These are phyloP conservation scores for Silvanus unidentatus DNA, from an alignment of 2,888 invertebrate species.

Conservation along the genomic window DNA sequence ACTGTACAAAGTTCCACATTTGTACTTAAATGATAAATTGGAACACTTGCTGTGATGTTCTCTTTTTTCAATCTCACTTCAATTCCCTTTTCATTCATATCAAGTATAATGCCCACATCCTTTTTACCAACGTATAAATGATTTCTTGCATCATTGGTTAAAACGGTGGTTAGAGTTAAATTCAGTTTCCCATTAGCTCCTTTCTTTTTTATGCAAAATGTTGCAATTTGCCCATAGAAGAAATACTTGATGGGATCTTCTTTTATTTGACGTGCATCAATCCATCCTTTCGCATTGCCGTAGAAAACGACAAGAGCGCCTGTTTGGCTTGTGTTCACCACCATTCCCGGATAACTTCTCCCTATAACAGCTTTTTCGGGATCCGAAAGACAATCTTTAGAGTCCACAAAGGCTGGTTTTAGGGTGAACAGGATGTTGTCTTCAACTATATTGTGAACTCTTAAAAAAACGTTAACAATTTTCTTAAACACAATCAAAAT, in stretches of 20 bases:
- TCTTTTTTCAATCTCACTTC: conserved; percentile 29
- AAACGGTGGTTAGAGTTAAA: conserved; percentile 41
- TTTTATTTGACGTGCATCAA: conserved; percentile 30
- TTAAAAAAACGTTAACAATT: conserved; percentile 24
- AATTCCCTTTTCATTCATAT: conserved; percentile 32
- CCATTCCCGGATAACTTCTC: conserved; percentile 52
- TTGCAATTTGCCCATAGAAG: conserved; percentile 57
- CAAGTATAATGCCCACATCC: conserved; percentile 42
- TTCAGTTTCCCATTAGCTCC: conserved; percentile 40
- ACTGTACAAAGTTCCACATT: conserved; percentile 37
- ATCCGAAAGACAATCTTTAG: conserved; percentile 49
- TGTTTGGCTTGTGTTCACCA: conserved; percentile 47
- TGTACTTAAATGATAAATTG: conserved; percentile 40
- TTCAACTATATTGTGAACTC: conserved; percentile 51
- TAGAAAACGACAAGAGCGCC: conserved; percentile 57
- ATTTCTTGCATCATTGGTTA: conserved; percentile 25
- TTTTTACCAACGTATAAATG: conserved; percentile 43
- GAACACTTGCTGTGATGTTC: conserved; percentile 40
- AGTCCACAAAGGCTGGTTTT: conserved; percentile 58
- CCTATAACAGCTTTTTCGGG: conserved; percentile 51
- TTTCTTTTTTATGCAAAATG: conserved; percentile 15
- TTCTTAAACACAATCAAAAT: conserved; percentile 37
- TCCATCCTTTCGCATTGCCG: conserved; percentile 51
- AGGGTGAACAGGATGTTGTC: conserved; percentile 55
- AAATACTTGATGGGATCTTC: conserved; percentile 47